Evolutionary conservation across 2,113 vertebrate species (phyloP).

Genomic region (Rhynchopsitta pachyrhyncha): DNA sequence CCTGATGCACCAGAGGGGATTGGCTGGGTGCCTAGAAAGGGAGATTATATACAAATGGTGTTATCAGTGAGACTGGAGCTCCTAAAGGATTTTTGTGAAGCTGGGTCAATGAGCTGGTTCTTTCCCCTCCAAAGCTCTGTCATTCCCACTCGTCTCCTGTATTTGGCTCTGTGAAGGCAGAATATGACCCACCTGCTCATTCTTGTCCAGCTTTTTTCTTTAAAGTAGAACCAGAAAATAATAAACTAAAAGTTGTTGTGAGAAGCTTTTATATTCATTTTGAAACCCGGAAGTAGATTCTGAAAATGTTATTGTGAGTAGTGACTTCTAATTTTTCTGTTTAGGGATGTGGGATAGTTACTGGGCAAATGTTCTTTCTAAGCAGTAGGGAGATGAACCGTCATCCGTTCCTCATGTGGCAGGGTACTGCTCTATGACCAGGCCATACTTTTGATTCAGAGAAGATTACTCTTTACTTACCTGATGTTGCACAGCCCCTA

Average conservation of each 20-base stretch:
- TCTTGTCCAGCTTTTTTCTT: background rate
- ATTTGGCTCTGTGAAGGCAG: background rate
- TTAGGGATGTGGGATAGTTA: background rate
- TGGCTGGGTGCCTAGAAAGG: constrained; percentile 1
- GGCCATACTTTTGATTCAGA: background rate
- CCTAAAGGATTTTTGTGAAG: constrained; percentile 42
- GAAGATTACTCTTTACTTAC: background rate
- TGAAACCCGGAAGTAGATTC: background rate
- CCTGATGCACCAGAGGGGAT: constrained; percentile 49
- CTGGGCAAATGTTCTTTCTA: background rate
- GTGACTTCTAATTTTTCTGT: background rate
- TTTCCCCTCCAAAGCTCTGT: background rate
- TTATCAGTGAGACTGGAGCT: background rate
- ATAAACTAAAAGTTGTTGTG: background rate
- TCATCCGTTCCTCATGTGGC: background rate
- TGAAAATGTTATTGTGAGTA: background rate
- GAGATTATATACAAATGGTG: constrained; percentile 48
- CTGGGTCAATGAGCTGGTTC: background rate
- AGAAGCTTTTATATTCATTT: background rate
- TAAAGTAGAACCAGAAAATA: background rate
- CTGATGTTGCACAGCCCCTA: background rate
- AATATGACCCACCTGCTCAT: background rate
- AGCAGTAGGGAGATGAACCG: background rate
- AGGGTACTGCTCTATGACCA: background rate
- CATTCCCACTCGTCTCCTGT: background rate